phyloP scores from a whole-genome alignment of 2,888 invertebrate species.

The Volucella inanis region DNA sequence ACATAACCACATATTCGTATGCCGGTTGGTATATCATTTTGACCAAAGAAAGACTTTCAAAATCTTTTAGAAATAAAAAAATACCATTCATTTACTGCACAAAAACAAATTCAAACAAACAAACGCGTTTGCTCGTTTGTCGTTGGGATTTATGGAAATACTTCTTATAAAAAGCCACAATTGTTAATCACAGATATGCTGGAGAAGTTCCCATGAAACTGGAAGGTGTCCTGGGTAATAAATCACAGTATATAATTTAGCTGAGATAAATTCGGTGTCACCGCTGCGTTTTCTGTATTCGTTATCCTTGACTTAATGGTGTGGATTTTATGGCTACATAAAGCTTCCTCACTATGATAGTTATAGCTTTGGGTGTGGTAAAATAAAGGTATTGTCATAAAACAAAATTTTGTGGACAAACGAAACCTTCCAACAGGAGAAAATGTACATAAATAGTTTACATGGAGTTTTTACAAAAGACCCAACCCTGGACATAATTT shows the following conservation, averaged over 20 bases:
- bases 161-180: constrained; percentile 19
- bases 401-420: constrained; percentile 33
- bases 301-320: constrained; percentile 64
- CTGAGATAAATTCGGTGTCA: constrained; percentile 60
- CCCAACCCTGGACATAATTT: constrained; percentile 28
- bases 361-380: constrained; percentile 46
- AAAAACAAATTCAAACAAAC: constrained; percentile 8
- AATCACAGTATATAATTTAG: constrained; percentile 57
- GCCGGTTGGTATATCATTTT: too few relatives aligned
- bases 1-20: too few relatives aligned
- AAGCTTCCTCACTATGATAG: constrained; percentile 53
- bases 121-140: constrained; percentile 34
- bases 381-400: constrained; percentile 39
- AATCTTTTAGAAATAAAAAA: neutral
- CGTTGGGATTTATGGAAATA: constrained; percentile 33
- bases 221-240: constrained; percentile 54
- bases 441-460: neutral
- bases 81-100: neutral
- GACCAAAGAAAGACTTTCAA: neutral
- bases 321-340: constrained; percentile 65
- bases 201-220: constrained; percentile 34
- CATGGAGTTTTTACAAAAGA: neutral
- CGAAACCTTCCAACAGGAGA: constrained; percentile 3
- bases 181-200: constrained; percentile 45
- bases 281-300: constrained; percentile 34